Evolutionary conservation across 2,888 invertebrate species (phyloP), one percentile per base, ranked within the genome.

Genomic region (Conchocele bisecta): DNA sequence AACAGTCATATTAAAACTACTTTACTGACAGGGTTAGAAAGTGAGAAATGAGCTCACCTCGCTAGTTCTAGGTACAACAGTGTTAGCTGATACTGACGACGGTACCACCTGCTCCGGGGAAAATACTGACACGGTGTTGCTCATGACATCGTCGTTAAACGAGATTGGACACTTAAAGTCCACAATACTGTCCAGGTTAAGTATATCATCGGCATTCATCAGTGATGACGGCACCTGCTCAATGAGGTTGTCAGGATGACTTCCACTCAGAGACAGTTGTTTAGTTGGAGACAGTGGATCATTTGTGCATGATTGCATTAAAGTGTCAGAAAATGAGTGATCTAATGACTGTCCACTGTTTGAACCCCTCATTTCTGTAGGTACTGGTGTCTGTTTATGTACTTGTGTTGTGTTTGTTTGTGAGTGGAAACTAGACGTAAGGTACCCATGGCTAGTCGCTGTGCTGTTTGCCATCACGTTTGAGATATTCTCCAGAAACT

Each of bases 401-500:
- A 53, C 35, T 48, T 56, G 46, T 17, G 72, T 63, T 24, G 33
- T 28, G 15, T 42, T 41, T 1, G 64, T 70, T n/a, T n/a, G n/a
- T n/a, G n/a, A n/a, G 22, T 53, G 37, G 11, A 35, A 17, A 17
- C 41, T 26, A 20, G 26, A 5, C 5, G 42, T 20, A 31, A 51
- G 15, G n/a, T n/a, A n/a, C n/a, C n/a, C n/a, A n/a, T n/a, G n/a
- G 31, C 26, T 28, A 24, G 39, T 58, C 13, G 63, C 17, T 33
- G 35, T 33, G 2, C 13, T 29, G 3, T 39, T 48, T 20, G 42
- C n/a, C 31, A 42, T 31, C 15, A 48, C 37, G 9, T 22, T 54
- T 35, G 65, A 66, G 22, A 72, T 60, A 31, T 72, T 72, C 35
- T 66, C 64, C 11, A 72, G 46, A 37, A 72, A 72, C 53, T 72